A percentile compares a stretch with the other conserved stretches of the same genome.
Conservation (phyloP, 2,888 invertebrate species). For the Eristalinus sepulchralis region DNA sequence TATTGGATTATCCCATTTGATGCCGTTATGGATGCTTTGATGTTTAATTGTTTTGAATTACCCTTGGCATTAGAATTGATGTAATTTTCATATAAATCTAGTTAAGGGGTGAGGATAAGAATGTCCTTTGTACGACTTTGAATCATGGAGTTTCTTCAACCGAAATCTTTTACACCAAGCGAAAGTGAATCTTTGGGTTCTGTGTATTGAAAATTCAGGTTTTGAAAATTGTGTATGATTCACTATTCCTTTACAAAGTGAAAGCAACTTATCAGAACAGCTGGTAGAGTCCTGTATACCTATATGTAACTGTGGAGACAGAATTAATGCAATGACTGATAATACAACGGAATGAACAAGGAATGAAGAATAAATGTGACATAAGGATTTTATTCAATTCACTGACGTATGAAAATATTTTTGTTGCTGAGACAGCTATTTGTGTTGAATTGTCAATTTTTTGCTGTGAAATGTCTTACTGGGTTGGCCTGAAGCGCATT, state of each 20-base stretch:
- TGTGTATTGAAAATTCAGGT: not conserved
- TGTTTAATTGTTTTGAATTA: conserved; percentile 35
- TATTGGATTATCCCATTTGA: conserved; percentile 57
- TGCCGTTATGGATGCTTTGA: conserved; percentile 47
- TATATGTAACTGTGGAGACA: too few relatives aligned
- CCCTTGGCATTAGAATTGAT: conserved; percentile 14
- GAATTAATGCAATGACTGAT: too few relatives aligned
- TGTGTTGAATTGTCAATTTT: too few relatives aligned
- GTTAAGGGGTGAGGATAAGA: conserved; percentile 1
- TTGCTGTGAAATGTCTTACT: too few relatives aligned
- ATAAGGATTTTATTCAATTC: too few relatives aligned
- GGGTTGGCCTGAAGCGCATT: too few relatives aligned
- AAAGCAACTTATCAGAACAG: not conserved
- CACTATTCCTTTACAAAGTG: not conserved
- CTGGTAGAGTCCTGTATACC: too few relatives aligned
- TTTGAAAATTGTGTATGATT: not conserved
- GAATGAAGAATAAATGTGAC: too few relatives aligned
- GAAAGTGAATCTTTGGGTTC: not conserved
- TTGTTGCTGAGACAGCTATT: too few relatives aligned
- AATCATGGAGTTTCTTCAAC: not conserved
- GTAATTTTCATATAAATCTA: conserved; percentile 20
- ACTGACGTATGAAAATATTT: too few relatives aligned
- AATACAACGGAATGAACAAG: too few relatives aligned
- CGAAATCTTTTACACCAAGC: not conserved
- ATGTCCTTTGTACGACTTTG: not conserved